Conservation (phyloP, 2,113 vertebrate genomes). For the Entomyzon cyanotis region DNA sequence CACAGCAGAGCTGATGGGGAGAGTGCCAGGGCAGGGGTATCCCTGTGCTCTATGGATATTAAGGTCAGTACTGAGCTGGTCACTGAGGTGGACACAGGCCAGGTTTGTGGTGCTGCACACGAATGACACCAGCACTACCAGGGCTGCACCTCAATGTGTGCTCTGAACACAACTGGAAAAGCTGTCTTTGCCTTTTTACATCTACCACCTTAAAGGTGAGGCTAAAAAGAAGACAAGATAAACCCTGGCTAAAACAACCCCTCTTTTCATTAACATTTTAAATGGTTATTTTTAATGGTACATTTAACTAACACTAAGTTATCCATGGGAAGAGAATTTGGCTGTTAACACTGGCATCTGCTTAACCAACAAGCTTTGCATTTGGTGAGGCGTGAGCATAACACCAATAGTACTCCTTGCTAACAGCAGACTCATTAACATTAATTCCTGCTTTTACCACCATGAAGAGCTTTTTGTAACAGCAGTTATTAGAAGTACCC, state of each 20-base stretch:
- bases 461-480: constrained; percentile 42
- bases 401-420: constrained; percentile 48
- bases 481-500: constrained; percentile 32
- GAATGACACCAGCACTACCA: background rate
- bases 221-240: constrained; percentile 7
- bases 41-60: background rate
- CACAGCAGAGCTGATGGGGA: background rate
- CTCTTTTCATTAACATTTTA: constrained; percentile 68
- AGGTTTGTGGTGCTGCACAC: accelerated
- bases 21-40: background rate
- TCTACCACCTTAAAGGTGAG: background rate
- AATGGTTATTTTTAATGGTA: constrained; percentile 73
- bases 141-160: background rate
- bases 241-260: background rate
- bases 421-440: constrained; percentile 71
- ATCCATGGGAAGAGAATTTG: constrained; percentile 66
- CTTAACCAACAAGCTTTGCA: constrained; percentile 66
- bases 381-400: constrained; percentile 48
- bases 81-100: background rate
- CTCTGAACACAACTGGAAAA: background rate
- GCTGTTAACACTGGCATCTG: constrained; percentile 67
- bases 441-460: constrained; percentile 60
- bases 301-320: constrained; percentile 75
- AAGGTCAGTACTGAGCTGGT: background rate
- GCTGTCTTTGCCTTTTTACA: background rate